Evolutionary conservation across 2,113 vertebrate species (phyloP).

Genomic region (Terrapene triunguis): DNA sequence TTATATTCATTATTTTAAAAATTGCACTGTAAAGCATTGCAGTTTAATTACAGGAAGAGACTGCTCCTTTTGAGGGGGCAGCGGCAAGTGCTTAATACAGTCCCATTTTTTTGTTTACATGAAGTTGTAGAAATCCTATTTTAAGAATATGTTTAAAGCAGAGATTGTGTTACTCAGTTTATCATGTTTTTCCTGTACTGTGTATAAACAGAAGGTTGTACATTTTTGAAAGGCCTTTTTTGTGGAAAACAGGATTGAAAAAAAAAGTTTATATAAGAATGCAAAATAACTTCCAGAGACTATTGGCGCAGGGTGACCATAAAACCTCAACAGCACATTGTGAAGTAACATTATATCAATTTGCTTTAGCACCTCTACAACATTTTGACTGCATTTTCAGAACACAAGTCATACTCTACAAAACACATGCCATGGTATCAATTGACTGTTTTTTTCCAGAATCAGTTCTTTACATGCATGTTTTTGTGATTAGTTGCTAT

Average conservation of each 20-base stretch:
- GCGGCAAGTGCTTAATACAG: constrained; percentile 52
- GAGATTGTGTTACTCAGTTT: constrained; percentile 65
- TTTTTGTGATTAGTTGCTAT: constrained; percentile 41
- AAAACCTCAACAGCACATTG: constrained; percentile 65
- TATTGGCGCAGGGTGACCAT: constrained; percentile 58
- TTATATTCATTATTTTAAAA: constrained; percentile 74
- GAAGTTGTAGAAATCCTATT: constrained; percentile 59
- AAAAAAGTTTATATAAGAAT: constrained; percentile 69
- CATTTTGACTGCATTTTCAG: neutral
- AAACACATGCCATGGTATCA: neutral
- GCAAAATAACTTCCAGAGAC: constrained; percentile 73
- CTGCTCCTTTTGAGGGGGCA: neutral
- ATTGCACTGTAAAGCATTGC: constrained; percentile 71
- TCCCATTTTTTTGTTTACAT: constrained; percentile 66
- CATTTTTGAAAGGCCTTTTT: constrained; percentile 74
- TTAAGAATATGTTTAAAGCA: constrained; percentile 69
- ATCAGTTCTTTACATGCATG: constrained; percentile 7
- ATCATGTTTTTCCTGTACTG: constrained; percentile 75
- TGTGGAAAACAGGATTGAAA: constrained; percentile 48
- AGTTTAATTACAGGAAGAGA: constrained; percentile 80
- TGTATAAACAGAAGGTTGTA: constrained; percentile 67
- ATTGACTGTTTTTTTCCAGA: constrained; percentile 30
- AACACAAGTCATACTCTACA: neutral
- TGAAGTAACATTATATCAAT: constrained; percentile 48
- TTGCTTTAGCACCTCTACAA: constrained; percentile 68